Evolutionary conservation across 2,797 vertebrate genomes (phyloP).

Genomic region (Aulostomus chinensis): DNA sequence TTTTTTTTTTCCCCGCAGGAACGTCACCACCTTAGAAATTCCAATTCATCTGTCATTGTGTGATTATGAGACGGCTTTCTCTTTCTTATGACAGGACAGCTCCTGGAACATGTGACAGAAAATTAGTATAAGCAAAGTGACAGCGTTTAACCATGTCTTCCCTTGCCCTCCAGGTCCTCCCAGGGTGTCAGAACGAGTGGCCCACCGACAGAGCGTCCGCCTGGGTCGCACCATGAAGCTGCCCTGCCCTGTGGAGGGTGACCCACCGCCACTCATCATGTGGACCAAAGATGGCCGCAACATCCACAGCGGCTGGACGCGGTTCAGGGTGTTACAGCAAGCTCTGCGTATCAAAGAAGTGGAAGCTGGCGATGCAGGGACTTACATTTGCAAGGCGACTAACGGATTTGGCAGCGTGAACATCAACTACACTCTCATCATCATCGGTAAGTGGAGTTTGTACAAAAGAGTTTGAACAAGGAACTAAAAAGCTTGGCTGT

Average conservation of each 20-base stretch:
- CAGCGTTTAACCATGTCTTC: background rate
- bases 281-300: slow-evolving; percentile 86
- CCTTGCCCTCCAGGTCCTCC: slow-evolving; percentile 84
- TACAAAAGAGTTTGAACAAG: too few relatives aligned
- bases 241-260: slow-evolving; percentile 80
- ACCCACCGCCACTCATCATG: slow-evolving; percentile 84
- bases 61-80: too few relatives aligned
- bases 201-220: slow-evolving; percentile 87
- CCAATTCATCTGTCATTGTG: too few relatives aligned
- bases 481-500: too few relatives aligned
- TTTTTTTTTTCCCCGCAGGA: too few relatives aligned
- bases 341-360: slow-evolving; percentile 93
- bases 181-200: slow-evolving; percentile 87
- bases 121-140: background rate
- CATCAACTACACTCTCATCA: slow-evolving; percentile 95
- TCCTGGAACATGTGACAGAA: too few relatives aligned
- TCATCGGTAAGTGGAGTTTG: slow-evolving; percentile 89
- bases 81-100: too few relatives aligned
- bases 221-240: slow-evolving; percentile 81
- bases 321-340: slow-evolving; percentile 90
- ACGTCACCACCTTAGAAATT: too few relatives aligned
- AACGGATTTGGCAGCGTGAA: slow-evolving; percentile 96
- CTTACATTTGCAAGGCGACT: slow-evolving; percentile 95
- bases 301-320: slow-evolving; percentile 93
- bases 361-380: slow-evolving; percentile 90